Conservation (phyloP, 2,888 invertebrate species). For the Caenorhabditis wallacei region DNA sequence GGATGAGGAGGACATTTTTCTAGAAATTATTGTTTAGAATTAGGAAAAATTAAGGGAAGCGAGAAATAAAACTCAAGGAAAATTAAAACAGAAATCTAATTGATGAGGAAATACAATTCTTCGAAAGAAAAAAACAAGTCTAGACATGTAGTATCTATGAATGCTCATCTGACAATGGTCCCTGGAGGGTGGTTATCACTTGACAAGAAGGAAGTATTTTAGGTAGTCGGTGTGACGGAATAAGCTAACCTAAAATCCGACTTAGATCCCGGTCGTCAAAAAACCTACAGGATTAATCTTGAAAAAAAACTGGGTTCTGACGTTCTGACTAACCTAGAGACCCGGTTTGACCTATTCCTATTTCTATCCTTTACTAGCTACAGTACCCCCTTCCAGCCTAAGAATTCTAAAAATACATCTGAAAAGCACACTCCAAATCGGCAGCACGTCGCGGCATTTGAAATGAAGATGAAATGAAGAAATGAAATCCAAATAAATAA, state of each 20-base stretch:
- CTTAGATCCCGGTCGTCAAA: too few relatives aligned
- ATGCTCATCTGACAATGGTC: not conserved
- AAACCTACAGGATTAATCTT: too few relatives aligned
- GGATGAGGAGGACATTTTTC: constrained; percentile 28
- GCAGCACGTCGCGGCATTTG: too few relatives aligned
- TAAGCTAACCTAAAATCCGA: too few relatives aligned
- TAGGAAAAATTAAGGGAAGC: not conserved
- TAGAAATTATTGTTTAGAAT: not conserved
- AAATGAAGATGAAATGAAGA: not conserved
- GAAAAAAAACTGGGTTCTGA: too few relatives aligned
- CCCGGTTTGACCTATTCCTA: too few relatives aligned
- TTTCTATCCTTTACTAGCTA: too few relatives aligned
- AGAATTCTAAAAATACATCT: too few relatives aligned
- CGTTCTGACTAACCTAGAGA: too few relatives aligned
- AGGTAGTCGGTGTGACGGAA: too few relatives aligned
- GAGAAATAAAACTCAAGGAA: not conserved
- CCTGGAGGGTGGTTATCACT: not conserved
- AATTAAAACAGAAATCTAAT: not conserved
- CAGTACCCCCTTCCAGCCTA: too few relatives aligned
- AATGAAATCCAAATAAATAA: constrained; percentile 39
- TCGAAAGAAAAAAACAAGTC: not conserved
- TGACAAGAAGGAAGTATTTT: not conserved
- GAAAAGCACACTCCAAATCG: too few relatives aligned
- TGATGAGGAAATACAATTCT: not conserved
- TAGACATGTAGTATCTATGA: not conserved